Conservation (phyloP, 2,888 invertebrate genomes). For the Andricus curvator region DNA sequence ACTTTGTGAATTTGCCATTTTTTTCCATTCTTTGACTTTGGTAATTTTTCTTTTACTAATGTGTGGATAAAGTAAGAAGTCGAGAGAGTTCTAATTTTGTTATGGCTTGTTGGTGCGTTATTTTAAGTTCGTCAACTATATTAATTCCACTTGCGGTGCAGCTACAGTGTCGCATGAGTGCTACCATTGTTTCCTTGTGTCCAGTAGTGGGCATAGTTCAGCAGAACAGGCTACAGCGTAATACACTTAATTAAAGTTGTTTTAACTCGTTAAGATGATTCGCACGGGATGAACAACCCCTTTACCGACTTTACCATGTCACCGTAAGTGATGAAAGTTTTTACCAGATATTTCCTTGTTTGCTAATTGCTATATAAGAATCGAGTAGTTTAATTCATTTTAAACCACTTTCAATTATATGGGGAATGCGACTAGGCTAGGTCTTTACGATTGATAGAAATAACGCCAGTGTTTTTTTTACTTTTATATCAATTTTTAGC, state of each 20-base stretch:
- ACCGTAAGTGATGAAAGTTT: neutral
- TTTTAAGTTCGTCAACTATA: neutral
- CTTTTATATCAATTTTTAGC: no score
- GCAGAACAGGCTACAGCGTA: slow-evolving; percentile 64
- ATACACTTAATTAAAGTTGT: slow-evolving; percentile 77
- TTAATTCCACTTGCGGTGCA: neutral
- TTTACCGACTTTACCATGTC: slow-evolving; percentile 28
- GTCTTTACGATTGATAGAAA: no score
- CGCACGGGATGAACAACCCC: slow-evolving; percentile 68
- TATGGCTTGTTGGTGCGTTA: neutral
- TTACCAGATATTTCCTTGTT: neutral
- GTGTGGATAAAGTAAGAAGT: neutral
- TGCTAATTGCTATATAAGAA: neutral
- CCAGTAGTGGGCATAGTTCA: slow-evolving; percentile 61
- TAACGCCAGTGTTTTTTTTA: no score
- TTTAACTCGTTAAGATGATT: slow-evolving; percentile 77
- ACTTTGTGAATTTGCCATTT: no score
- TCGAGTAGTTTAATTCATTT: neutral
- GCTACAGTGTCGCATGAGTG: neutral
- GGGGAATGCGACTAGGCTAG: no score
- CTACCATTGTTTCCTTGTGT: slow-evolving; percentile 56
- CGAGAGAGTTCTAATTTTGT: neutral
- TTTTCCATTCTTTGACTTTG: neutral
- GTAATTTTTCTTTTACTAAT: neutral
- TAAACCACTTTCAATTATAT: no score